Conservation (phyloP, 2,797 vertebrate genomes). For the Siniperca undulata region DNA sequence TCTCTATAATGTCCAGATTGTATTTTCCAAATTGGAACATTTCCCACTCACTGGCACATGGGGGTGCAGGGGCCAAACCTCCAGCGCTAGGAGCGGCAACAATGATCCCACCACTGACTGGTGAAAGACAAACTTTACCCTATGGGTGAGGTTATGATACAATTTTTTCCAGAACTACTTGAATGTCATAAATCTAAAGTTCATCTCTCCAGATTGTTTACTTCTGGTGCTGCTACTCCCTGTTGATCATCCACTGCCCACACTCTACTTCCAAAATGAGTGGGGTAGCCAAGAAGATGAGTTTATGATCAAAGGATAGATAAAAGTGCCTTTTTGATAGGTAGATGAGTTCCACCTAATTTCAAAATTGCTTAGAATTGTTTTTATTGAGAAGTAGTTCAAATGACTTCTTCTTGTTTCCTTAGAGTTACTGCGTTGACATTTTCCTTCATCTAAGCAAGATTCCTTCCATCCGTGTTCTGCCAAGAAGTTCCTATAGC, state of each 20-base stretch:
- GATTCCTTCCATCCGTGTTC: constrained; percentile 77
- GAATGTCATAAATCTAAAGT: constrained; percentile 69
- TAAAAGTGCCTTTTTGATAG: constrained; percentile 69
- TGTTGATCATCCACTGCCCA: constrained; percentile 80
- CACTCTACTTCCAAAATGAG: constrained; percentile 82
- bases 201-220: constrained; percentile 75
- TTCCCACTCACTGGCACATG: constrained; percentile 89
- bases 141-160: constrained; percentile 69
- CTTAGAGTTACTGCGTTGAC: constrained; percentile 75
- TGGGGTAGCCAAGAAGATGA: constrained; percentile 68
- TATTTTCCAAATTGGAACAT: constrained; percentile 93
- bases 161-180: constrained; percentile 73
- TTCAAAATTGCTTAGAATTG: constrained; percentile 69
- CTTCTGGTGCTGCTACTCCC: constrained; percentile 77
- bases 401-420: constrained; percentile 76
- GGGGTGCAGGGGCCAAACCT: constrained; percentile 85
- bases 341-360: constrained; percentile 68
- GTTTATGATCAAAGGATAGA: constrained; percentile 65
- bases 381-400: constrained; percentile 74
- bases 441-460: constrained; percentile 78
- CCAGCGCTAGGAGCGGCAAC: constrained; percentile 82
- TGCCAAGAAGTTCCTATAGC: constrained; percentile 77
- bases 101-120: constrained; percentile 77
- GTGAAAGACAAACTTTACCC: constrained; percentile 75
- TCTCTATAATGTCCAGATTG: constrained; percentile 92